These are phyloP conservation scores for Oryzias melastigma DNA, from an alignment of 2,113 vertebrate species.

Conservation along the genomic window DNA sequence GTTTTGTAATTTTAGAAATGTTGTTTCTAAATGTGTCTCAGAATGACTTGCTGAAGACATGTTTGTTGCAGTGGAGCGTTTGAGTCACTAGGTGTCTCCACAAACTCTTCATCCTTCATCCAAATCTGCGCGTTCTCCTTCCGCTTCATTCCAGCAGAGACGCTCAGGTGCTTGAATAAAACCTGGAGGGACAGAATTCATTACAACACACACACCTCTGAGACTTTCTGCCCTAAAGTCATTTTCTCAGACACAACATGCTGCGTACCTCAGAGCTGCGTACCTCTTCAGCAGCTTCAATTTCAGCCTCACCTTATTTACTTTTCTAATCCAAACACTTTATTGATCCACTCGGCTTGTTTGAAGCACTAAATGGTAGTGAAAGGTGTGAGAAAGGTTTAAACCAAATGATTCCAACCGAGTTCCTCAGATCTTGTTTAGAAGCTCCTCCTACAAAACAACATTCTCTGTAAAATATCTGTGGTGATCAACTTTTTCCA, in stretches of 20 bases:
- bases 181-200: conserved; percentile 9
- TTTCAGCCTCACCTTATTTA: conserved; percentile 22
- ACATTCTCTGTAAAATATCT: no score
- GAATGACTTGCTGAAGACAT: no score
- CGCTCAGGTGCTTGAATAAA: no score
- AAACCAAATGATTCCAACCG: not conserved
- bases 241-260: conserved; percentile 20
- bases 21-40: no score
- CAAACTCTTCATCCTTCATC: no score
- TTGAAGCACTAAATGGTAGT: not conserved
- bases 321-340: conserved; percentile 3
- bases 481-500: no score
- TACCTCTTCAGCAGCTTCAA: conserved; percentile 2
- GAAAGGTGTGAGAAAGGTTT: not conserved
- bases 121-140: not conserved
- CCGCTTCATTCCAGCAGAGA: not conserved
- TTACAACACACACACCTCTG: conserved; percentile 9
- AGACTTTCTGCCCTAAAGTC: conserved; percentile 18
- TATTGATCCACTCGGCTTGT: conserved; percentile 4
- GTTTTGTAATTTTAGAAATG: no score
- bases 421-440: no score
- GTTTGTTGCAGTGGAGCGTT: no score
- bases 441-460: no score
- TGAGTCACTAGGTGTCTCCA: no score
- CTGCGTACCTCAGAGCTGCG: not conserved